Base-by-base conservation (phyloP, 2,888 invertebrate species). In the Epirrita christyi region DNA sequence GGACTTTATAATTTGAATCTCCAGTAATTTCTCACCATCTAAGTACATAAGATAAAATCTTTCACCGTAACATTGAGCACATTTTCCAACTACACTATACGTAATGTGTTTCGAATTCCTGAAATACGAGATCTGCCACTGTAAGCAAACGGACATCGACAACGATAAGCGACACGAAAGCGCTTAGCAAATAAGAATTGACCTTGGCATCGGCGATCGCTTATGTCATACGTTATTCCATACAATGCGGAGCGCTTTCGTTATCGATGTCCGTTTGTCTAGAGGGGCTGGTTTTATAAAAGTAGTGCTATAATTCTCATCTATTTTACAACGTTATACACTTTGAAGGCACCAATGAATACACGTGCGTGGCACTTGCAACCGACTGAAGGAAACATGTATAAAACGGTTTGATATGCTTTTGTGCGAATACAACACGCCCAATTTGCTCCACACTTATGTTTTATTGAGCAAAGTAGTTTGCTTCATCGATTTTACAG, bases 401-500 rank as follows among this genome's bases (percentile, higher is more conserved):
- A 63, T 66, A 58, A 50, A 63, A 63, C 58, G 60, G 70, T 66
- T 63, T 73, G 77, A 76, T 76, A 82, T 80, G 81, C 75, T 72
- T 87, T 90, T 90, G 89, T 89, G 90, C 89, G 88, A 85, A 77
- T 75, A 67, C 72, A 67, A 61, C 70, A 77, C 70, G 75, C 73
- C 70, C 75, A 76, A 72, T 68, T 72, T 67, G 74, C 74, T 71
- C 78, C 66, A 62, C 68, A 71, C 52, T 40, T 69, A 88, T 87
- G 84, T 87, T 78, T 70, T 70, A 75, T 89, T 91, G 91, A 91
- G 91, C 91, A 88, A 85, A 72, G 62, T 59, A 64, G 55, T 48
- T 61, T 58, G 59, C 53, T 52, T 49, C 57, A 57, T 67, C 57
- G 55, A 67, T 68, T 64, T 64, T 65, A 70, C 62, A 68, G 61